Evolutionary conservation across 2,113 vertebrate species (phyloP).

Genomic region (Upupa epops): DNA sequence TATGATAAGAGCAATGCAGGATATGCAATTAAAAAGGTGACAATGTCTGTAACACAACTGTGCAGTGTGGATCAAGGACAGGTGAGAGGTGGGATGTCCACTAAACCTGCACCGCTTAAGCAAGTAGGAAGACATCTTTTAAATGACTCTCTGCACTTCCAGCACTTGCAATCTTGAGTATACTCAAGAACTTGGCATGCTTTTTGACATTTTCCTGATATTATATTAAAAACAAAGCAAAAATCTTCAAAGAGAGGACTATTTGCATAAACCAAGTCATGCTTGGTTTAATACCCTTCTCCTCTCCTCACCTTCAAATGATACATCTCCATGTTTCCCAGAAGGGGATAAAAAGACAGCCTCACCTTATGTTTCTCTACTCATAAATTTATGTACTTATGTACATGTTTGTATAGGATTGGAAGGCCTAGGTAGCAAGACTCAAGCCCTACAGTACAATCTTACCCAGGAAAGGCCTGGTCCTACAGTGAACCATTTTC

Average conservation of each 20-base stretch:
- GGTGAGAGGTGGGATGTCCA: not conserved
- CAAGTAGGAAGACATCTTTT: not conserved
- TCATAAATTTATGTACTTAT: rapidly evolving
- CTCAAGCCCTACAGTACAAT: not conserved
- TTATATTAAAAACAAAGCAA: not conserved
- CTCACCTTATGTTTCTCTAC: not conserved
- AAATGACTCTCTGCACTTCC: not conserved
- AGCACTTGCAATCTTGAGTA: not conserved
- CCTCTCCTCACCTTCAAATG: rapidly evolving
- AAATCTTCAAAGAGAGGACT: not conserved
- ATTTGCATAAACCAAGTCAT: not conserved
- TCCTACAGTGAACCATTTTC: not conserved
- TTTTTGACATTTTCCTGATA: not conserved
- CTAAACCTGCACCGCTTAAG: not conserved
- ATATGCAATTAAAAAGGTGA: not conserved
- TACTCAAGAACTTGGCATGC: not conserved
- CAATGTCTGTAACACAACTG: not conserved
- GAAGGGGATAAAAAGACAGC: not conserved
- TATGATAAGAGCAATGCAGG: not conserved
- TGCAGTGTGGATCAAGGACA: not conserved
- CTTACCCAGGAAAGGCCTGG: not conserved
- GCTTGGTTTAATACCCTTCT: not conserved
- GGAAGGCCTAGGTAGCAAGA: rapidly evolving
- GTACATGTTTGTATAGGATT: rapidly evolving
- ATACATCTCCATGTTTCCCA: not conserved